phyloP scores from a whole-genome alignment of 1,140 invertebrate genomes.

The Pseudomyrmex dendroicus region DNA sequence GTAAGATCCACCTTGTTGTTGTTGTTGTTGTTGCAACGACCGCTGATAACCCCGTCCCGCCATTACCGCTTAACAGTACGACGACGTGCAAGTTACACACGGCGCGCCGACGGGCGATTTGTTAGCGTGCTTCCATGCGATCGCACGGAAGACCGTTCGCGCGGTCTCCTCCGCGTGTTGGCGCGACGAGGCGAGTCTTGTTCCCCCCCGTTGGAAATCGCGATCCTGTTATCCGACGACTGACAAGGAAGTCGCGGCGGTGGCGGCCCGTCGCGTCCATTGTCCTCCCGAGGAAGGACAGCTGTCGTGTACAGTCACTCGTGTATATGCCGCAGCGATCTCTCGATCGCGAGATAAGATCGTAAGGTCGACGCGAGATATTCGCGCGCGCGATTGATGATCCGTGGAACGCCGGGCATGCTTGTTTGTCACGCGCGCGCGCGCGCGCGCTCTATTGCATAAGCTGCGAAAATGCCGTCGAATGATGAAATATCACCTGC shows the following conservation, averaged over 20 bases:
- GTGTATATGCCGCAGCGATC: constrained; percentile 22
- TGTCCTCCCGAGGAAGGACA: constrained; percentile 30
- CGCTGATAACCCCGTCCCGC: constrained; percentile 50
- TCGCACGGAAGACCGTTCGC: not conserved
- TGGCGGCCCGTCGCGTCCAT: constrained; percentile 17
- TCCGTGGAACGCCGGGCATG: not conserved
- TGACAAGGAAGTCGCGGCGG: constrained; percentile 40
- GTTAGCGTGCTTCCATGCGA: constrained; percentile 40
- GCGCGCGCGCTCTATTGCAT: not conserved
- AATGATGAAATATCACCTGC: not conserved
- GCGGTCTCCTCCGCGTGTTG: constrained; percentile 8
- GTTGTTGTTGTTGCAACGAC: constrained; percentile 40
- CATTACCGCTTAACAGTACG: constrained; percentile 63
- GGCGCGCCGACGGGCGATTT: constrained; percentile 58
- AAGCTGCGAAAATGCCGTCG: constrained; percentile 8
- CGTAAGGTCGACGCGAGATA: constrained; percentile 21
- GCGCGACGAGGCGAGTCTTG: not conserved
- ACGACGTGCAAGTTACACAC: constrained; percentile 54
- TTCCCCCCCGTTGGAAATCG: not conserved
- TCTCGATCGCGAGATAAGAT: constrained; percentile 37
- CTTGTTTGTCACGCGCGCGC: constrained; percentile 9
- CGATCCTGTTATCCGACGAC: constrained; percentile 37
- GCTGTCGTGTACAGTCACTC: constrained; percentile 12
- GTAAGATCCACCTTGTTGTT: constrained; percentile 54
- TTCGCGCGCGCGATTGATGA: constrained; percentile 12